Evolutionary conservation across 2,797 vertebrate species (phyloP).

Genomic region (Tapirus indicus): DNA sequence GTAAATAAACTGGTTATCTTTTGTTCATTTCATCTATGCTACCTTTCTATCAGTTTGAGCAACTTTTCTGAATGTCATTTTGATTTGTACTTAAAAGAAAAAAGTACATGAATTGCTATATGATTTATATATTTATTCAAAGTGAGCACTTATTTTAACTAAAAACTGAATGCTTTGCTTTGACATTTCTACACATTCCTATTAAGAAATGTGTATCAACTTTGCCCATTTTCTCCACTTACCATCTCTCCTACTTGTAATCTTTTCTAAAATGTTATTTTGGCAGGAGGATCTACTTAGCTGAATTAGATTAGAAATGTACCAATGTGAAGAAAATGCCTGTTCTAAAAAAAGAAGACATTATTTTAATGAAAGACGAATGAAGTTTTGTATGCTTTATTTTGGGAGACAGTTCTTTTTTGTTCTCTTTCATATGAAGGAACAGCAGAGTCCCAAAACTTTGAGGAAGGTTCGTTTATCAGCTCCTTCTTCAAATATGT

Average conservation of each 20-base stretch:
- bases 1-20: conserved; percentile 90
- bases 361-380: conserved; percentile 56
- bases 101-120: not conserved
- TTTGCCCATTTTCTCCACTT: not conserved
- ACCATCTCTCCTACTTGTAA: not conserved
- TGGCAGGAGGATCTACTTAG: not conserved
- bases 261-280: conserved; percentile 52
- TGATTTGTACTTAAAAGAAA: not conserved
- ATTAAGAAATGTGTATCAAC: not conserved
- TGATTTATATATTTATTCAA: conserved; percentile 57
- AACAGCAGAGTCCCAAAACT: not conserved
- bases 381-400: not conserved
- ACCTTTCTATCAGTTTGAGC: conserved; percentile 58
- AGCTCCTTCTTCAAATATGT: not conserved
- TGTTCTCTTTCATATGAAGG: conserved; percentile 36
- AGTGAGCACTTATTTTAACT: not conserved
- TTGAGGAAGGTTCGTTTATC: not conserved
- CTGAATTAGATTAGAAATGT: not conserved
- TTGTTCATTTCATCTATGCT: conserved; percentile 87
- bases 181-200: conserved; percentile 21
- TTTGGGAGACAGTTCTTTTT: not conserved
- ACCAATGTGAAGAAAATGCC: not conserved
- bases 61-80: conserved; percentile 40
- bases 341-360: conserved; percentile 3
- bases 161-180: conserved; percentile 34